Base-by-base conservation (phyloP, 2,797 vertebrate species). In the Hippopotamyrus pictus region DNA sequence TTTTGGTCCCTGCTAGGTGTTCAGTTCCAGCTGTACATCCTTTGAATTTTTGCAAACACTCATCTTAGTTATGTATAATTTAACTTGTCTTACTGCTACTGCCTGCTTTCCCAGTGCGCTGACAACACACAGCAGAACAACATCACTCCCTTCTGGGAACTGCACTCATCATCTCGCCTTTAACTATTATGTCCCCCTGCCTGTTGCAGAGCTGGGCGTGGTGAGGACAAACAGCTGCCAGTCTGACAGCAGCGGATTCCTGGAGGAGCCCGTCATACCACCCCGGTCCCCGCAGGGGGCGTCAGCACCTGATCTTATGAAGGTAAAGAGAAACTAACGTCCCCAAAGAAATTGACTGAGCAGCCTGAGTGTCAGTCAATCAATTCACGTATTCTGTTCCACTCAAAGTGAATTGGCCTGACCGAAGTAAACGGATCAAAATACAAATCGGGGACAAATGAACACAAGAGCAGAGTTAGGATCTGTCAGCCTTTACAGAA, bases 241-340 rank as follows among this genome's bases (percentile, higher is more conserved):
- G 89, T 97, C 97, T 48, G 97, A 97, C 91, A 97, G 96, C 93
- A 96, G 96, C 33, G 96, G 96, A 0, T 97, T 97, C 93, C 92
- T 94, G 90, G 97, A 98, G 88, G 97, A 98, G 48, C 93, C 95
- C 0, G 91, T 90, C 0, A 93, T 97, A 12, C 94, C 93, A 1
- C 86, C 86, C 0, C 87, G 91, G 87, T 90, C 91, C 29, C 96
- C 95, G 90, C 91, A 92, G 87, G 54, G 89, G 3, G 89, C 88
- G 62, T 91, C 94, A 46, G 92, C 90, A 89, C 90, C 92, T 29
- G 93, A 94, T 86, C 94, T 96, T 92, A 92, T 92, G 76, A 93
- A 95, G 93, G 95, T 96, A 88, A 90, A 79, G 29, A 14, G 29
- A 5, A 50, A 88, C 82, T 48, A 50, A 29, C 25, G 5, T 69